Conservation (phyloP, 2,888 invertebrate species). For the Cephus runcator region DNA sequence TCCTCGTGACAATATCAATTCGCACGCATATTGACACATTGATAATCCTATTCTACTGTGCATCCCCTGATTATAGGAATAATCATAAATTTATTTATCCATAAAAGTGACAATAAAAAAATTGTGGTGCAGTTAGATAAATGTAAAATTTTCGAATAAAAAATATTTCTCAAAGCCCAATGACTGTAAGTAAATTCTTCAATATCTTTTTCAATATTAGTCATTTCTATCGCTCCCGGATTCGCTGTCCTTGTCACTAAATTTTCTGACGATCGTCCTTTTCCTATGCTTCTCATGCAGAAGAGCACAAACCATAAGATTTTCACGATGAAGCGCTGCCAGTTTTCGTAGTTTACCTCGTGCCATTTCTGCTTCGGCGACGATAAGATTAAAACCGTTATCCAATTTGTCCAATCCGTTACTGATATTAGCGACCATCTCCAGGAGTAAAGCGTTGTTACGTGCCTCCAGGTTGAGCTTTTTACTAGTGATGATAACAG, state of each 20-base stretch:
- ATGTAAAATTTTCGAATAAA: no score
- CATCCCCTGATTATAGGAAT: not conserved
- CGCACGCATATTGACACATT: not conserved
- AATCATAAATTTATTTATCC: not conserved
- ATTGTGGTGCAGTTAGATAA: no score
- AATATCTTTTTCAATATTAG: not conserved
- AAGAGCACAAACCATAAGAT: conserved; percentile 38
- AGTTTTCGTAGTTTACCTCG: conserved; percentile 33
- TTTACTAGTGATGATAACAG: conserved; percentile 32
- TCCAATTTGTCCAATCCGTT: conserved; percentile 45
- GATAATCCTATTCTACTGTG: not conserved
- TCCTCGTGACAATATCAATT: not conserved
- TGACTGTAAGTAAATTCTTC: not conserved
- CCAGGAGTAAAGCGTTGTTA: conserved; percentile 32
- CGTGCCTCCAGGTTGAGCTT: conserved; percentile 30
- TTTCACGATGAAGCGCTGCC: conserved; percentile 39
- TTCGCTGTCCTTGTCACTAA: not conserved
- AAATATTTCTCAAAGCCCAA: no score
- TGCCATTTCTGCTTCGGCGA: conserved; percentile 36
- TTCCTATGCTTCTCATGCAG: conserved; percentile 25
- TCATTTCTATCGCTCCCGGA: not conserved
- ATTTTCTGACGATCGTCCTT: not conserved
- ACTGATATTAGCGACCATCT: conserved; percentile 49
- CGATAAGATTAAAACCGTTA: conserved; percentile 40
- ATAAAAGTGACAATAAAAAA: no score